phyloP scores from a whole-genome alignment of 2,113 vertebrate species.

The Indicator indicator region DNA sequence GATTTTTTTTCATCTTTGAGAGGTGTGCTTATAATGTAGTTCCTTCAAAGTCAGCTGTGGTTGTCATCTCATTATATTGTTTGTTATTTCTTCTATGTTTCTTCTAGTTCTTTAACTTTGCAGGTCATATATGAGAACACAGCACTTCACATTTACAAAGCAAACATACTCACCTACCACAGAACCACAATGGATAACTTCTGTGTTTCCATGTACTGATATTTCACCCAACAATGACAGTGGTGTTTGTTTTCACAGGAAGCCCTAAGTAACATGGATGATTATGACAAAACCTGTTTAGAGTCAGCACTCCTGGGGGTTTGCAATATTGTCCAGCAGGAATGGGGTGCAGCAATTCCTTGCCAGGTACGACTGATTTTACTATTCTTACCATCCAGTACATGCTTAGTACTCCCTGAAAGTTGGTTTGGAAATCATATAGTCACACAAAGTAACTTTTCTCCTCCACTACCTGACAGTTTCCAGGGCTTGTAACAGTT shows the following conservation, averaged over 20 bases:
- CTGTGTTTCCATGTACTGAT: background rate
- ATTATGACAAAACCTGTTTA: constrained; percentile 97
- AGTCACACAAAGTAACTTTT: background rate
- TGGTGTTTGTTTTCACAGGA: constrained; percentile 80
- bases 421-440: background rate
- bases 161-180: background rate
- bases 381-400: background rate
- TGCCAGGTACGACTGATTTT: constrained; percentile 86
- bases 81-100: background rate
- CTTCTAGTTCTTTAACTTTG: background rate
- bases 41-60: background rate
- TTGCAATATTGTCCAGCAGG: constrained; percentile 93
- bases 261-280: constrained; percentile 92
- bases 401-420: background rate
- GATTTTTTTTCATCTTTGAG: background rate
- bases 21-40: background rate
- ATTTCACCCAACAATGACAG: background rate
- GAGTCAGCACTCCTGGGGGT: constrained; percentile 91
- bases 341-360: constrained; percentile 93
- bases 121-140: background rate
- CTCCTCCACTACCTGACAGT: background rate
- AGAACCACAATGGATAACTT: background rate
- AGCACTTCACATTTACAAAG: background rate
- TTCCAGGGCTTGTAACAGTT: background rate
- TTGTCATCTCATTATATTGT: background rate